Percentiles rank a stretch among this genome's conserved stretches.
Evolutionary conservation across 2,113 vertebrate species (phyloP).

Genomic region (Clupea harengus): DNA sequence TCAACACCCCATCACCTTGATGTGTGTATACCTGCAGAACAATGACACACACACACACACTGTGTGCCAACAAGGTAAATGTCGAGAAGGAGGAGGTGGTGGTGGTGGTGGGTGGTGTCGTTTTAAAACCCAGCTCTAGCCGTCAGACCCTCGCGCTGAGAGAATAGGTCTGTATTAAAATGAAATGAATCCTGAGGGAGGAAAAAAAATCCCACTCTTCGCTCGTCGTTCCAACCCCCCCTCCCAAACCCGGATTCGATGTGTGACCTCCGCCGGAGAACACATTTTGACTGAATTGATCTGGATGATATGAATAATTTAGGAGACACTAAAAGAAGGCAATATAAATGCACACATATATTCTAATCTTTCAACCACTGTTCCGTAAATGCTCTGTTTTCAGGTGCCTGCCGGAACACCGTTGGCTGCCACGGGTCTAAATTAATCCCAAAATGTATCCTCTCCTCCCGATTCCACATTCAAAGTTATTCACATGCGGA

Average conservation of each 20-base stretch:
- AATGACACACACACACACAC: conserved; percentile 50
- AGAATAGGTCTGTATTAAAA: conserved; percentile 66
- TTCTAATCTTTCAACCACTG: conserved; percentile 68
- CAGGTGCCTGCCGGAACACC: conserved; percentile 44
- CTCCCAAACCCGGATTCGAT: conserved; percentile 48
- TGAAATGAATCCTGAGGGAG: conserved; percentile 61
- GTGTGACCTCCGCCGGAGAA: conserved; percentile 57
- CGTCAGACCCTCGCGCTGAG: conserved; percentile 17
- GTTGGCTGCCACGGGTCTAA: conserved; percentile 53
- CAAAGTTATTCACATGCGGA: conserved; percentile 69
- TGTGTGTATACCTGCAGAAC: conserved; percentile 50
- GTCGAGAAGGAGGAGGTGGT: conserved; percentile 32
- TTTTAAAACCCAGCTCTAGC: conserved; percentile 40
- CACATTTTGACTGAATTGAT: conserved; percentile 65
- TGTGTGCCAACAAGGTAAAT: conserved; percentile 52
- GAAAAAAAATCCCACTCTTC: conserved; percentile 28
- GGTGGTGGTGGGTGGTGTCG: conserved; percentile 17
- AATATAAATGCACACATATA: conserved; percentile 81
- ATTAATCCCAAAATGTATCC: conserved; percentile 69
- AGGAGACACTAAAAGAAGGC: conserved; percentile 74
- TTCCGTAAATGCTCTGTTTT: conserved; percentile 60
- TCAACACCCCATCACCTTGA: conserved; percentile 47
- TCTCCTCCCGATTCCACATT: conserved; percentile 56
- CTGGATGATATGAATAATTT: conserved; percentile 77
- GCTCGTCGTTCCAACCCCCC: not conserved